phyloP scores from a whole-genome alignment of 1,140 invertebrate species.

The Myzus persicae region DNA sequence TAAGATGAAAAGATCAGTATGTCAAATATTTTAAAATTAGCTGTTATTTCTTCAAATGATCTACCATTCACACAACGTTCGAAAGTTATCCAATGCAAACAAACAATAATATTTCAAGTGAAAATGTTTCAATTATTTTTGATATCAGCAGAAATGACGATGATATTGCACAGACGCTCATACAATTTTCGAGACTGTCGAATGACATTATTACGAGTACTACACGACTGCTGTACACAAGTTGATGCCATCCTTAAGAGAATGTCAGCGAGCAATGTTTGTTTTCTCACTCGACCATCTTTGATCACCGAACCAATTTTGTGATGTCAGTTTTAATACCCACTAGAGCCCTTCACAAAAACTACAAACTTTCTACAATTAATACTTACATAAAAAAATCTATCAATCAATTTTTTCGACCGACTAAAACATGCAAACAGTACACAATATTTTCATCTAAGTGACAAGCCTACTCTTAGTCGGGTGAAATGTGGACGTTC shows the following conservation, averaged over 20 bases:
- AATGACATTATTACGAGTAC: background rate
- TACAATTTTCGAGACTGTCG: background rate
- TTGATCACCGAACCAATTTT: background rate
- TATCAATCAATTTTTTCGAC: no score
- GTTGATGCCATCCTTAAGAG: background rate
- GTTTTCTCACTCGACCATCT: background rate
- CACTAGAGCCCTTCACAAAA: background rate
- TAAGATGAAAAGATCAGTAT: background rate
- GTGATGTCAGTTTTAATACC: background rate
- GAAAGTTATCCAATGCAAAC: background rate
- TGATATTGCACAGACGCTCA: background rate
- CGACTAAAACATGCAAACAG: no score
- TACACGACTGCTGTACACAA: background rate
- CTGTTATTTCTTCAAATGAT: no score
- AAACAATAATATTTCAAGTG: background rate
- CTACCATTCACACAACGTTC: background rate
- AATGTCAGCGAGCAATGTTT: background rate
- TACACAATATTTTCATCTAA: no score
- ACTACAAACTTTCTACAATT: no score
- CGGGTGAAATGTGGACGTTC: no score
- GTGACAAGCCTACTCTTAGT: no score
- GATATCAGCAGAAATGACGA: background rate
- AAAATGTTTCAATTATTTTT: background rate
- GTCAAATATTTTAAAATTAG: background rate
- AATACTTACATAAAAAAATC: no score